Conservation (phyloP, 2,888 invertebrate genomes). For the Xestia xanthographa region DNA sequence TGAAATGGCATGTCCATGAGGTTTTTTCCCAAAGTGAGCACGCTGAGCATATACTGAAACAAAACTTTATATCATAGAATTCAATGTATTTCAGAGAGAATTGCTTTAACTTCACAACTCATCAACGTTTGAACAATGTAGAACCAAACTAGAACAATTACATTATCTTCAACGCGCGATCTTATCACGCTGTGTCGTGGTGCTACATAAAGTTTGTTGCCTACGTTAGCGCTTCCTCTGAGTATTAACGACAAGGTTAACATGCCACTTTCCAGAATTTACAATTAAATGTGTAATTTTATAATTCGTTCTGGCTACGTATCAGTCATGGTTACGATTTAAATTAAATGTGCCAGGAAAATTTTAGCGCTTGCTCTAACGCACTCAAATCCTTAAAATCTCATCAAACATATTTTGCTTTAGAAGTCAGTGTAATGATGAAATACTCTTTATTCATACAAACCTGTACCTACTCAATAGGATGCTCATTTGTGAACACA, state of each 20-base stretch:
- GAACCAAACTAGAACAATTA: slow-evolving; percentile 18
- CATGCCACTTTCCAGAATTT: slow-evolving; percentile 27
- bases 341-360: not conserved
- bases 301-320: not conserved
- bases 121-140: slow-evolving; percentile 17
- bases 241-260: not conserved
- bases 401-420: not conserved
- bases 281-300: not conserved
- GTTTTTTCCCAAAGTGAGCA: not conserved
- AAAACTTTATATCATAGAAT: not conserved
- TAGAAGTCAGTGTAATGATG: not conserved
- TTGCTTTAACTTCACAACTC: not conserved
- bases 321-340: not conserved
- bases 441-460: not conserved
- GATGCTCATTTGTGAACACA: not conserved
- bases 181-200: slow-evolving; percentile 16
- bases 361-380: not conserved
- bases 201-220: slow-evolving; percentile 18
- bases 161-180: slow-evolving; percentile 21
- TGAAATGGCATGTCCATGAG: not conserved
- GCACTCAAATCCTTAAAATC: not conserved
- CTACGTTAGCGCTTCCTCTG: slow-evolving; percentile 23
- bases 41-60: not conserved
- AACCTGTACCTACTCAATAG: not conserved
- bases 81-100: not conserved